Conservation (phyloP, 2,888 invertebrate species). For the Ophraella communa region DNA sequence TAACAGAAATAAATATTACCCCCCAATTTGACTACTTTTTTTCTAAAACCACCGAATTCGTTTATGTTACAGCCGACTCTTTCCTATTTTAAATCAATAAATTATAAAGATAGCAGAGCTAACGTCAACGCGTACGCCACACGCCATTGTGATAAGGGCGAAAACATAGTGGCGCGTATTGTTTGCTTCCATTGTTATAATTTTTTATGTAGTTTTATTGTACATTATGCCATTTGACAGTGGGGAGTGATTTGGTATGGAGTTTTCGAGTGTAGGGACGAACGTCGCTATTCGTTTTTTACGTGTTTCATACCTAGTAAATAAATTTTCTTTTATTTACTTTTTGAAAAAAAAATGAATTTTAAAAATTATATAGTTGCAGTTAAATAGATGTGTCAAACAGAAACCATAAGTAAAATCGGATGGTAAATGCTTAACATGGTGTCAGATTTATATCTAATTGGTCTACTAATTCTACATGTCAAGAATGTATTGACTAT, state of each 20-base stretch:
- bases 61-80: neutral
- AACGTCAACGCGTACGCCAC: conserved; percentile 44
- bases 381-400: too few relatives aligned
- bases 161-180: conserved; percentile 34
- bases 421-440: too few relatives aligned
- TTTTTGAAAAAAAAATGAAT: too few relatives aligned
- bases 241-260: conserved; percentile 49
- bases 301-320: conserved; percentile 4
- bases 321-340: neutral
- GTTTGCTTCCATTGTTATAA: conserved; percentile 43
- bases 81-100: conserved; percentile 37
- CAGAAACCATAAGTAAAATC: too few relatives aligned
- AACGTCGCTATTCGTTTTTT: conserved; percentile 11
- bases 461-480: too few relatives aligned
- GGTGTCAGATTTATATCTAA: too few relatives aligned
- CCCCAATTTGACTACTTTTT: neutral
- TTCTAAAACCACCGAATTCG: neutral
- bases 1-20: too few relatives aligned
- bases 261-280: conserved; percentile 46
- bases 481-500: too few relatives aligned
- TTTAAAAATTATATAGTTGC: too few relatives aligned
- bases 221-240: conserved; percentile 49
- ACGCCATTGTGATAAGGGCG: conserved; percentile 44
- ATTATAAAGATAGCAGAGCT: conserved; percentile 40
- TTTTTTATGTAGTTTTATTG: conserved; percentile 49